Evolutionary conservation across 2,797 vertebrate genomes (phyloP), one percentile per base, ranked within the genome.

Genomic region (Fringilla coelebs): DNA sequence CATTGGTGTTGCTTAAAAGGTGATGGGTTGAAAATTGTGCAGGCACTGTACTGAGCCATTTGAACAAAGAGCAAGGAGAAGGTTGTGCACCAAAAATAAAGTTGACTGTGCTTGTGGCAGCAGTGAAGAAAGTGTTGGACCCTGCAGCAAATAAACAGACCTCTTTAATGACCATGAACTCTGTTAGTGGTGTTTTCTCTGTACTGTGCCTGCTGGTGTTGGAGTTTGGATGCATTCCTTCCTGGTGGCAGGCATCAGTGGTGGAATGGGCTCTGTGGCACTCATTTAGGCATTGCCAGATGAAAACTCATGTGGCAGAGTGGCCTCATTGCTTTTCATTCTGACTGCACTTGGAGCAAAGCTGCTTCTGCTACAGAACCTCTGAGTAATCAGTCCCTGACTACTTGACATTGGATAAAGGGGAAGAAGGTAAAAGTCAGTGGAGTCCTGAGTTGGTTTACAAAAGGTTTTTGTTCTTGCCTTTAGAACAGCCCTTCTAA

Each of bases 71-170:
- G 72, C 60, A 34, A 92, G 80, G 85, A 72, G 65, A 94, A 81
- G 9, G 19, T n/a, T 60, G 85, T 72, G 40, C 68, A 29, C 81
- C 93, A 63, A 68, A 80, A 90, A 29, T 10, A 31, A 66, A 70
- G 79, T 43, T 90, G 86, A 43, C 43, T 48, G 76, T 83, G 38
- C 40, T 5, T 46, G 66, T 28, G 77, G 91, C 94, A 88, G 93
- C 95, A 91, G 85, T 34, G 63, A 71, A 85, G 93, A 70, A 90
- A 82, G 57, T 31, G 61, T 90, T 76, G 92, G 91, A 88, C 82
- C 73, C 88, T 94, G 94, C 94, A 91, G 86, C 95, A 89, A 96
- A 95, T 96, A 96, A 96, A 96, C 73, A 90, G 94, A 96, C 94
- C 91, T 97, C 95, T 95, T 67, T 58, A 93, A 88, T 0, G 3